Evolutionary conservation across 2,113 vertebrate genomes (phyloP), one percentile per base, ranked within the genome.

Genomic region (Pyrgilauda ruficollis): DNA sequence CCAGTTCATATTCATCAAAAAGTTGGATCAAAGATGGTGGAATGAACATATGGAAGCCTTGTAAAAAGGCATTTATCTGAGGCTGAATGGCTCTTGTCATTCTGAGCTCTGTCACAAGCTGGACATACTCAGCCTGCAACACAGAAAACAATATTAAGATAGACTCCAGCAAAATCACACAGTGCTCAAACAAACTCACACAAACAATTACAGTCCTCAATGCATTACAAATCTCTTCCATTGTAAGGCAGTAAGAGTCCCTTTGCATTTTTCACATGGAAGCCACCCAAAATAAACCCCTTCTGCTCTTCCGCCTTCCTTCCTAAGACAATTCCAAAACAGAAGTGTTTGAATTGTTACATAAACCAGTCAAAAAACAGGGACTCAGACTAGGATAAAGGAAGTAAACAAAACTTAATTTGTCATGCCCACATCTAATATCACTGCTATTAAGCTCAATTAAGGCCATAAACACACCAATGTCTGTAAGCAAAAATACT

Each of bases 51-150:
- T 99, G 99, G 96, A 99, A 99, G 66, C 99, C 99, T 89, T 99
- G 99, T 77, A 99, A 95, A 96, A 99, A 99, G 58, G 98, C 99
- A 92, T 99, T 99, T 94, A 99, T 99, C 98, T 99, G 99, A 92
- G 99, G 99, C 96, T 99, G 99, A 97, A 99, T 99, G 88, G 99
- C 99, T 97, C 99, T 98, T 49, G 99, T 99, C 99, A 99, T 99
- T 95, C 99, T 98, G 96, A 99, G 98, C 97, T 99, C 99, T 53
- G 99, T 99, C 91, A 99, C 99, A 90, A 99, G 98, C 97, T 99
- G 99, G 47, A 99, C 99, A n/a, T 99, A 99, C 93, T 99, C 99
- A 3, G 98, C 99, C 99, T 99, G 77, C 61, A 98, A 97, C 4
- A 30, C 0, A 91, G 68, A 83, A 94, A 90, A 72, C 1, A 1